Evolutionary conservation across 92 coral and sea anemone species (phyloP).

Genomic region (Palythoa heliodiscus): DNA sequence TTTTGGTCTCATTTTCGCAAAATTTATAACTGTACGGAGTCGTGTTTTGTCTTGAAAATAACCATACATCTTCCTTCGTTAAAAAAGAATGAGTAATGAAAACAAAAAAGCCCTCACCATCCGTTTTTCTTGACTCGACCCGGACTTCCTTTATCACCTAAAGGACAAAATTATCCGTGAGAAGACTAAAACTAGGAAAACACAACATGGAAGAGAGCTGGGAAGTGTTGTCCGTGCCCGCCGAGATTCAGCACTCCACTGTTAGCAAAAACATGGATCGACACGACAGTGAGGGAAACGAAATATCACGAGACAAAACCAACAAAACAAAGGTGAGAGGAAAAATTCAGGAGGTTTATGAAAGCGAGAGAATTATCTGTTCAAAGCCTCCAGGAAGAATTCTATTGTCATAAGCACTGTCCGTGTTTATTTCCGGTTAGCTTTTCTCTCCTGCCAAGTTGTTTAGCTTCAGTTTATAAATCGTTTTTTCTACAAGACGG

Average conservation of each 20-base stretch:
- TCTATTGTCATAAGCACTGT: no score
- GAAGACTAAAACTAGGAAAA: constrained; percentile 8
- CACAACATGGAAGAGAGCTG: constrained; percentile 45
- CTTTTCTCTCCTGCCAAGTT: not conserved
- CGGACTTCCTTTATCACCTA: not conserved
- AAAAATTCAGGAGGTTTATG: not conserved
- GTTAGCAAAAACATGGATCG: constrained; percentile 16
- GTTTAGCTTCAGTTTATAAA: not conserved
- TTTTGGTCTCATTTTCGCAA: no score
- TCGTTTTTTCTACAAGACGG: not conserved
- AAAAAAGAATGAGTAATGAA: no score
- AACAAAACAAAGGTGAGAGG: constrained; percentile 10
- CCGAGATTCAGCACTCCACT: constrained; percentile 38
- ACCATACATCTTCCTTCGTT: no score
- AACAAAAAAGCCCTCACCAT: no score
- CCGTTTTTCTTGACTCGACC: not conserved
- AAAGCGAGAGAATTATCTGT: not conserved
- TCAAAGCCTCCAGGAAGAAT: not conserved
- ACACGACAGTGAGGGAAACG: not conserved
- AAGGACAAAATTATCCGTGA: not conserved
- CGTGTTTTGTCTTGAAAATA: no score
- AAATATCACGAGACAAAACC: constrained; percentile 24
- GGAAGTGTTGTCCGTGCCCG: constrained; percentile 32
- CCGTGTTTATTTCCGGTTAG: constrained; percentile 32
- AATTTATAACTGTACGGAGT: no score